Conservation (phyloP, 2,113 vertebrate species). For the Silurus asotus region DNA sequence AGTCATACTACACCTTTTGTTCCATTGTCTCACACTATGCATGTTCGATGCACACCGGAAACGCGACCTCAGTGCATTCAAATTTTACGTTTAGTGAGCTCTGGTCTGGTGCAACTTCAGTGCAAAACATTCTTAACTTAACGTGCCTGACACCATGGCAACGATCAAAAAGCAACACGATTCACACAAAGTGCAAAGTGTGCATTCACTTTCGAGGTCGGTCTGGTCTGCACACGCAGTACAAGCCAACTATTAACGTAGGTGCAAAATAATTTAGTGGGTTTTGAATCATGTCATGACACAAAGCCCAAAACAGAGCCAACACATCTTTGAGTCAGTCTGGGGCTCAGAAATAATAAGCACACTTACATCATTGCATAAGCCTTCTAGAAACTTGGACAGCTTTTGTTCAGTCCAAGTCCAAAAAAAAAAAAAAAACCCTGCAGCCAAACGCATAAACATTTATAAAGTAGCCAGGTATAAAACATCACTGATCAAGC, state of each 20-base stretch:
- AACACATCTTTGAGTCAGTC: background rate
- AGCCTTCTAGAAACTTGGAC: background rate
- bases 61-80: too few relatives aligned
- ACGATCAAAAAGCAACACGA: background rate
- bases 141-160: background rate
- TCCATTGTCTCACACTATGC: too few relatives aligned
- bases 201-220: background rate
- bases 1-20: too few relatives aligned
- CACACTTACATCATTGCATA: background rate
- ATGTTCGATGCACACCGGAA: too few relatives aligned
- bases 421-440: background rate
- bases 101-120: background rate
- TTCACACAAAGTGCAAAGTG: background rate
- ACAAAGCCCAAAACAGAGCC: constrained; percentile 16
- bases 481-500: background rate
- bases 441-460: background rate
- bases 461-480: background rate
- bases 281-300: constrained; percentile 1
- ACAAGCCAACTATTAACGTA: constrained; percentile 17
- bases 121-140: background rate
- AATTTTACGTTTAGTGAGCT: background rate
- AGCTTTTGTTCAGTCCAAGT: background rate
- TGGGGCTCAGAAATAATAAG: constrained; percentile 26
- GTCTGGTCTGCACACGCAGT: background rate
- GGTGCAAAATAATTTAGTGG: constrained; percentile 5